Evolutionary conservation across 2,113 vertebrate genomes (phyloP), one percentile per base, ranked within the genome.

Genomic region (Vulpes ferrilata): DNA sequence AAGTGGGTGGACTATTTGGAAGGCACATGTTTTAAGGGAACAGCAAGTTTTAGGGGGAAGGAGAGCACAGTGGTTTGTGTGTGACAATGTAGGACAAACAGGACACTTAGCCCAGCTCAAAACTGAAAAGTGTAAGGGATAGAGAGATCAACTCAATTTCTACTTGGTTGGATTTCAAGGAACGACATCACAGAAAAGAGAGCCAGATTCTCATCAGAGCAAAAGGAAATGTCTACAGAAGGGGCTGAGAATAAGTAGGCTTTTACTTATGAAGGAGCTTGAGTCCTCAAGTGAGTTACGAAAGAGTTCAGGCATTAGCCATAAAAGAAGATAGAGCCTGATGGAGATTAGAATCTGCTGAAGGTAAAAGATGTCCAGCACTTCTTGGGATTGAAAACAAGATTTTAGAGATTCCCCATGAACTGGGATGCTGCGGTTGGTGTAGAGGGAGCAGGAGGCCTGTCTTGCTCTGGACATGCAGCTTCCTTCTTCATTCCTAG

Each of bases 71-170:
- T 51, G 12, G 7, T 86, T 86, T 60, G 60, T 51, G 19, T 88
- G 35, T 81, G 65, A 73, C 43, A 67, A 10, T 16, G 17, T 38
- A 10, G 30, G 16, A 59, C 88, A 19, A 60, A 88, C 91, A 78
- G 53, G 25, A 74, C 48, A 62, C 48, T 90, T 43, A 5, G n/a
- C 19, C n/a, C 53, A 92, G 27, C 19, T 95, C n/a, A 62, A 76
- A 79, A 48, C 25, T 57, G 35, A 74, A 43, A 90, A 11, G n/a
- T 48, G 81, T 22, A 59, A 67, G 85, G 74, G 7, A n/a, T n/a
- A 92, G 27, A 81, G 93, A 30, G 67, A 87, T 74, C 19, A 90
- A 64, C 17, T 97, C 48, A 90, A 59, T 90, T 90, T 95, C 76
- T 27, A 48, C 81, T 93, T 43, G 48, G 80, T 2, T 74, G 38